Conservation (phyloP, 2,888 invertebrate species). For the Scotopteryx bipunctaria region DNA sequence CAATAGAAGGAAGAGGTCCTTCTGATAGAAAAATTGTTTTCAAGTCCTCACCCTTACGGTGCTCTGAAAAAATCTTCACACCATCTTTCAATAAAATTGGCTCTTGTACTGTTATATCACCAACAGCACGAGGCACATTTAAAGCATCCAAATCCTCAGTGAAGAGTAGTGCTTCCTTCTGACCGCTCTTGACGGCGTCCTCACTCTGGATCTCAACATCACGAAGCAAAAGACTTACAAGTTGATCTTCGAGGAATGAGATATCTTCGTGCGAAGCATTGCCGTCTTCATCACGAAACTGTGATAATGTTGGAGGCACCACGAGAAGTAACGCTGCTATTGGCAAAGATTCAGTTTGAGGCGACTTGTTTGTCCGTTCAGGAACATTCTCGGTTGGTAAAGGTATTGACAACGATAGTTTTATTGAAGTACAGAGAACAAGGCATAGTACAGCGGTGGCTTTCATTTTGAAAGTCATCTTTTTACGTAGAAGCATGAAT, state of each 20-base stretch:
- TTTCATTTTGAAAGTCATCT: slow-evolving; percentile 28
- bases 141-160: slow-evolving; percentile 7
- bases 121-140: slow-evolving; percentile 6
- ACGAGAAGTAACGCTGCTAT: slow-evolving; percentile 23
- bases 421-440: slow-evolving; percentile 13
- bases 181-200: neutral
- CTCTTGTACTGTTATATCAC: slow-evolving; percentile 2
- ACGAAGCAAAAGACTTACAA: slow-evolving; percentile 8
- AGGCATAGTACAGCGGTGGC: slow-evolving; percentile 22
- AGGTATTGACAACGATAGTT: slow-evolving; percentile 10
- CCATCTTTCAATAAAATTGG: neutral
- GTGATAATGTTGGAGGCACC: slow-evolving; percentile 13
- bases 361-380: slow-evolving; percentile 6
- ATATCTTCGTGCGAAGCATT: slow-evolving; percentile 4
- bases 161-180: neutral
- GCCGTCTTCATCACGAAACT: slow-evolving; percentile 17
- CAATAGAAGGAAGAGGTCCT: neutral
- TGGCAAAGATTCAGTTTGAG: slow-evolving; percentile 17
- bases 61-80: neutral
- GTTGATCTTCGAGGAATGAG: slow-evolving; percentile 11
- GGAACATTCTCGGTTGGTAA: slow-evolving; percentile 11
- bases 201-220: slow-evolving; percentile 3
- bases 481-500: slow-evolving; percentile 10
- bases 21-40: neutral
- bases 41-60: neutral